phyloP scores from a whole-genome alignment of 1,140 invertebrate species.

The Papilio polyxenes region DNA sequence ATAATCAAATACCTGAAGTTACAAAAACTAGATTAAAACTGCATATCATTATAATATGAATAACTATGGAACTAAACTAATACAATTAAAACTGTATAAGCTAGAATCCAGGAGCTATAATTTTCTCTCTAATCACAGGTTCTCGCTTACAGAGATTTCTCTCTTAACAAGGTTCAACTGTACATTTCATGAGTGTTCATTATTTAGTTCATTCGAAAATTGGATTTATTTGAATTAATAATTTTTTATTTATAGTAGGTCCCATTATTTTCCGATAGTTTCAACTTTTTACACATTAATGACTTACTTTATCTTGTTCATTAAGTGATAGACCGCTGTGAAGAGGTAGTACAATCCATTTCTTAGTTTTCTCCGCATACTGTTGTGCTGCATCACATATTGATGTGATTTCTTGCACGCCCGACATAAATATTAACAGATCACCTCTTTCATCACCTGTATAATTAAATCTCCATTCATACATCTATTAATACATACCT shows the following conservation, averaged over 20 bases:
- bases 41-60: not conserved
- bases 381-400: conserved; percentile 93
- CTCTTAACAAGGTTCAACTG: no score
- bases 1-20: conserved; percentile 94
- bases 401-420: conserved; percentile 96
- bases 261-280: no score
- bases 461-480: conserved; percentile 48
- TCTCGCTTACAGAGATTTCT: no score
- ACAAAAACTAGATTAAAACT: conserved; percentile 8
- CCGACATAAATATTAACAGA: conserved; percentile 97
- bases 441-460: conserved; percentile 94
- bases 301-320: conserved; percentile 95
- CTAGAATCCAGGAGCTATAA: no score
- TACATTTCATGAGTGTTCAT: no score
- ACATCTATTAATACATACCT: no score
- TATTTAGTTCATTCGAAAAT: no score
- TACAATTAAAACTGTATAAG: no score
- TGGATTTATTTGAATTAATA: no score
- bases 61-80: no score
- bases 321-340: conserved; percentile 95
- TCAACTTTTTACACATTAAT: not conserved
- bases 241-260: no score
- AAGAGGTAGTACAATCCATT: conserved; percentile 97
- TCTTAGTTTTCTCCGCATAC: conserved; percentile 90
- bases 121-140: no score